A percentile compares a stretch with the other conserved stretches of the same genome.
phyloP scores from a whole-genome alignment of 1,140 invertebrate genomes.

The Aphidius gifuensis region DNA sequence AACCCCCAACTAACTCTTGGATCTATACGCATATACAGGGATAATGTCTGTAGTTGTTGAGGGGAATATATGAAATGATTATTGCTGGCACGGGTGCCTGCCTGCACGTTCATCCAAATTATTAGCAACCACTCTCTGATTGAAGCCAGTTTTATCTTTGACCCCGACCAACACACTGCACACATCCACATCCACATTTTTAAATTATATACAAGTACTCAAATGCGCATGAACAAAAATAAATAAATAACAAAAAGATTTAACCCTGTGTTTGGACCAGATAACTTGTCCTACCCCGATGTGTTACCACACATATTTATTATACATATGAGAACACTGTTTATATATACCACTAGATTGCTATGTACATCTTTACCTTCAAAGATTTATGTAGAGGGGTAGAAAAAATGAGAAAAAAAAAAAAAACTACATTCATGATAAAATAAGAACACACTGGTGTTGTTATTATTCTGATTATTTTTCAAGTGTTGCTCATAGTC shows the following conservation, averaged over 20 bases:
- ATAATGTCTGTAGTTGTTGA: constrained; percentile 11
- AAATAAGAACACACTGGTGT: constrained; percentile 6
- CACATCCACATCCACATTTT: not conserved
- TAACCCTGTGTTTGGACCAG: too few relatives aligned
- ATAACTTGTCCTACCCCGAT: too few relatives aligned
- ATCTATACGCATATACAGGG: too few relatives aligned
- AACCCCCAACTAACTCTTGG: too few relatives aligned
- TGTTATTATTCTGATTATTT: too few relatives aligned
- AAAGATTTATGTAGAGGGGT: constrained; percentile 6
- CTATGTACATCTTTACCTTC: constrained; percentile 4
- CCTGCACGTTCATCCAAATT: constrained; percentile 33
- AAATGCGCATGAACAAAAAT: too few relatives aligned
- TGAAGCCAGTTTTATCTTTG: constrained; percentile 37
- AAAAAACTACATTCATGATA: constrained; percentile 3
- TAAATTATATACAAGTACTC: too few relatives aligned
- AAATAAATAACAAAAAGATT: too few relatives aligned
- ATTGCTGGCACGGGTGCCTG: constrained; percentile 39
- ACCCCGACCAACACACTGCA: not conserved
- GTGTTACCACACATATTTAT: too few relatives aligned
- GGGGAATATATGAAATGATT: constrained; percentile 39
- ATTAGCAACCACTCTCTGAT: constrained; percentile 47
- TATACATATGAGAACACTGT: not conserved
- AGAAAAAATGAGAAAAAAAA: not conserved
- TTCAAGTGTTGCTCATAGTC: not conserved
- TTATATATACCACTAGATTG: constrained; percentile 1